These are phyloP conservation scores for Epistrophe grossulariae DNA, from an alignment of 2,888 invertebrate genomes.

Conservation along the genomic window DNA sequence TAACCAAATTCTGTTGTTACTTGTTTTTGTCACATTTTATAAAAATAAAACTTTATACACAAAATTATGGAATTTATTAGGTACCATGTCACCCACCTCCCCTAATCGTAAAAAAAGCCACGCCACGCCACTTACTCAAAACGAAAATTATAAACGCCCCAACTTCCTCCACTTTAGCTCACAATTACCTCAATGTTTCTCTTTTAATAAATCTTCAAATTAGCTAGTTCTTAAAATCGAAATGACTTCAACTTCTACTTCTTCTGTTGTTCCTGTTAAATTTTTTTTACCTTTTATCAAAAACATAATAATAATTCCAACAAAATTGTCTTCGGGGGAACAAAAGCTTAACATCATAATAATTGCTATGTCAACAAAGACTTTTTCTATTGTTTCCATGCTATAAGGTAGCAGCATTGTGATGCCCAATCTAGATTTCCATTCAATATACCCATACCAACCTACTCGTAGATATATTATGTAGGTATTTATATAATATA, in stretches of 20 bases:
- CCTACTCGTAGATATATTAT: not conserved
- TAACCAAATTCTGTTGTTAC: too few relatives aligned
- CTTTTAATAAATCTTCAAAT: conserved; percentile 20
- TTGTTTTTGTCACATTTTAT: too few relatives aligned
- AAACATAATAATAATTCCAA: conserved; percentile 1
- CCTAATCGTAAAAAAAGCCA: too few relatives aligned
- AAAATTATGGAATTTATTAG: too few relatives aligned
- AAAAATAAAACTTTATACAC: too few relatives aligned
- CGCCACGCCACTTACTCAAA: too few relatives aligned
- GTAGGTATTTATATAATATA: not conserved
- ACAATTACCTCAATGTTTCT: not conserved
- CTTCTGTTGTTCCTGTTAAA: not conserved
- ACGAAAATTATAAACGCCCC: too few relatives aligned
- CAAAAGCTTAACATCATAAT: conserved; percentile 29
- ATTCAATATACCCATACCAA: not conserved
- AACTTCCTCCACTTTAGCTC: not conserved
- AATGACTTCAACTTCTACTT: too few relatives aligned
- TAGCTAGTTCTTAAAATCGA: not conserved
- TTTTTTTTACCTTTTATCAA: not conserved
- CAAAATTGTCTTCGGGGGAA: not conserved
- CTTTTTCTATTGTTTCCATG: conserved; percentile 44
- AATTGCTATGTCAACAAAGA: conserved; percentile 50
- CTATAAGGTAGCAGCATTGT: conserved; percentile 29
- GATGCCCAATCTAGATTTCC: conserved; percentile 29
- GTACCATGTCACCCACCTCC: too few relatives aligned